Evolutionary conservation across 2,113 vertebrate genomes (phyloP).

Genomic region (Ptilorrhoa leucosticta): DNA sequence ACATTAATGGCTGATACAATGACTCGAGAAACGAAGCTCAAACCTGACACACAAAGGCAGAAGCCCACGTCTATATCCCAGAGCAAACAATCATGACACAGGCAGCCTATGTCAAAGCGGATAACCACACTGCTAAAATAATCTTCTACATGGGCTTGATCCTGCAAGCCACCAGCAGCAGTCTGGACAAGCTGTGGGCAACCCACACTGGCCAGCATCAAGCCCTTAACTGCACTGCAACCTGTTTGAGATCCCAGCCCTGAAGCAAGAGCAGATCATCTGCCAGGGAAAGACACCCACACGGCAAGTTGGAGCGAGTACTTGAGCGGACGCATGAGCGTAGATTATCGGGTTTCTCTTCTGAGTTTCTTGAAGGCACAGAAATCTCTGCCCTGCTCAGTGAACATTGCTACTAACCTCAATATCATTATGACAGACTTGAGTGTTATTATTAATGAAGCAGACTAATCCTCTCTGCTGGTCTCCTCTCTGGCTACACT

Average conservation of each 20-base stretch:
- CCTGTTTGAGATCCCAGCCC: not conserved
- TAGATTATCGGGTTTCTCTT: not conserved
- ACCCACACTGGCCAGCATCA: not conserved
- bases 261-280: not conserved
- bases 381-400: not conserved
- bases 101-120: not conserved
- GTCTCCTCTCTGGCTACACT: not conserved
- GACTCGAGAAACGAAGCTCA: not conserved
- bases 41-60: not conserved
- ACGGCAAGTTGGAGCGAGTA: not conserved
- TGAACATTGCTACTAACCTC: not conserved
- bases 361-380: not conserved
- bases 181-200: not conserved
- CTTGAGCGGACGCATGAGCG: not conserved
- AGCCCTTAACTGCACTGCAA: not conserved
- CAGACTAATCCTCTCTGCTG: not conserved
- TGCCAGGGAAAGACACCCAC: not conserved
- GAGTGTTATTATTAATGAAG: not conserved
- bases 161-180: not conserved
- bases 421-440: not conserved
- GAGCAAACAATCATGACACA: not conserved
- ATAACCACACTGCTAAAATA: not conserved
- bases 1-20: fast-evolving
- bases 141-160: not conserved
- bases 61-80: not conserved